Evolutionary conservation across 2,797 vertebrate genomes (phyloP), one percentile per base, ranked within the genome.

Genomic region (Trachurus trachurus): DNA sequence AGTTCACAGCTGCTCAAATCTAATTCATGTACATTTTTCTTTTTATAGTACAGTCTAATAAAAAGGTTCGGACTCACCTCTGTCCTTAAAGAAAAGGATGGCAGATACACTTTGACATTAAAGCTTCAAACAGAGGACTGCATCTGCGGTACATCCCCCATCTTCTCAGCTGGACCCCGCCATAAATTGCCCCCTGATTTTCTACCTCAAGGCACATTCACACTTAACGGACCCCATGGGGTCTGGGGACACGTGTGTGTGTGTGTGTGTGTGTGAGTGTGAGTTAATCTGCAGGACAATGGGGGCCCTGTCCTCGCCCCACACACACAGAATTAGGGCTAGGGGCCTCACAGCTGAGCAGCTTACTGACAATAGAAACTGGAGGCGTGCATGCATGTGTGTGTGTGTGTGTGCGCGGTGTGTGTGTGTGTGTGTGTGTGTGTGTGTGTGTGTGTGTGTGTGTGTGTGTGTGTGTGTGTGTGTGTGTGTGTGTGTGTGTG

Each of bases 271-370:
- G 61, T 75, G 81, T 76, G 87, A 66, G 49, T 44, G 72, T 52
- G 82, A 82, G 88, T 88, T 93, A 95, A 95, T 95, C 88, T 92
- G 74, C 60, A 83, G 82, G 82, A 95, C 94, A 95, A 95, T 89
- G 76, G 89, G 78, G 85, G 81, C 81, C 79, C 90, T 87, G 80
- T 88, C 73, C 64, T 82, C 81, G 81, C 69, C 87, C 65, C 74
- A 83, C 82, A 88, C 82, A 88, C 79, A 44, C 78, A 88, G 81
- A 92, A 95, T 92, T 90, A 92, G 76, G 68, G 71, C 76, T 81
- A 68, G 86, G 77, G 85, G 87, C 86, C 86, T 82, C 83, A 84
- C 89, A 92, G 92, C 89, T 93, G 91, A 93, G 89, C 87, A 88
- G 79, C 66, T 83, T 82, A 76, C 73, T 82, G 74, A 89, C 90